These are phyloP conservation scores for Trissolcus japonicus DNA, from an alignment of 2,888 invertebrate species.

Conservation along the genomic window DNA sequence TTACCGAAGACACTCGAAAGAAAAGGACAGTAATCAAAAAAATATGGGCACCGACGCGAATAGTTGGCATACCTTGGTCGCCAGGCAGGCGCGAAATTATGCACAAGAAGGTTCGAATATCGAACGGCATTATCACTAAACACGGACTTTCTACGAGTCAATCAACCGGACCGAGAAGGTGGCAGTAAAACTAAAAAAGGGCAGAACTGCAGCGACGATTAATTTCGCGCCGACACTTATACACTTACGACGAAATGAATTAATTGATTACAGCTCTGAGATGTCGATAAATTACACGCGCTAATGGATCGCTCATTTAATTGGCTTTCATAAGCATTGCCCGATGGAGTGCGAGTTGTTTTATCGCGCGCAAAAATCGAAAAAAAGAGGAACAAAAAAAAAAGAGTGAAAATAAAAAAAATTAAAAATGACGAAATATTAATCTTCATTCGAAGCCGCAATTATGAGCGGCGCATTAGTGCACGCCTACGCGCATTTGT, in stretches of 20 bases:
- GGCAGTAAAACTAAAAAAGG: constrained; percentile 3
- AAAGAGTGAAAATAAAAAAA: constrained; percentile 7
- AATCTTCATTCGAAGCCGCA: constrained; percentile 55
- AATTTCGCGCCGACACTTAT: constrained; percentile 22
- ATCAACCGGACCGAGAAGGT: neutral
- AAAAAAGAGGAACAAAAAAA: neutral
- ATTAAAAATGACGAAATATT: constrained; percentile 23
- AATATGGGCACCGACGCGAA: neutral
- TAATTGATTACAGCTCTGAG: constrained; percentile 22
- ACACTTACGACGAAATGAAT: constrained; percentile 22
- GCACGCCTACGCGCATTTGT: constrained; percentile 31
- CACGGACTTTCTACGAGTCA: constrained; percentile 22
- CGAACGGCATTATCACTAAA: constrained; percentile 12
- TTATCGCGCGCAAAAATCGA: constrained; percentile 24
- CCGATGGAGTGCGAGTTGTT: constrained; percentile 24
- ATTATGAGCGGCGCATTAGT: constrained; percentile 40
- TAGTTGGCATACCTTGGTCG: too few species aligned
- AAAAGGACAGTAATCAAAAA: neutral
- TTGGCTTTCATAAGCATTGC: constrained; percentile 46
- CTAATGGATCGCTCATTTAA: constrained; percentile 47
- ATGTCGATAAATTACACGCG: constrained; percentile 42
- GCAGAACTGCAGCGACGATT: constrained; percentile 1
- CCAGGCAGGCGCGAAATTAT: constrained; percentile 3
- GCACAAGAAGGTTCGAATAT: neutral
- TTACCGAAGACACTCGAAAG: neutral